Evolutionary conservation across 2,797 vertebrate genomes (phyloP).

Genomic region (Myotis planiceps): DNA sequence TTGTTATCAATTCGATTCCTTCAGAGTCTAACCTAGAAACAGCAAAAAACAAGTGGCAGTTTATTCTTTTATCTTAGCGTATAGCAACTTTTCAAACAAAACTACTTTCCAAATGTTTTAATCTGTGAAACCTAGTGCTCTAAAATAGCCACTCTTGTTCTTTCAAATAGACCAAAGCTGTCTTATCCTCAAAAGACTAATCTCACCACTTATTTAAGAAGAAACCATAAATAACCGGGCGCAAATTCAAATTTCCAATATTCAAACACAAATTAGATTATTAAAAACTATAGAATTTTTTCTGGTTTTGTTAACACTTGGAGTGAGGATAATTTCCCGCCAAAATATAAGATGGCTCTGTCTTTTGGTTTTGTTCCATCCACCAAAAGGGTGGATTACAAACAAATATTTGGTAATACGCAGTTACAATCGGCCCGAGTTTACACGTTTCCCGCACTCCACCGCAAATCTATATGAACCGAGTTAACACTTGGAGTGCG

Average conservation of each 20-base stretch:
- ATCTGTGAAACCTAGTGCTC: slow-evolving; percentile 3
- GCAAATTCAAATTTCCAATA: slow-evolving; percentile 39
- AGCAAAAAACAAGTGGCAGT: slow-evolving; percentile 41
- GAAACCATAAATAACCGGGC: neutral
- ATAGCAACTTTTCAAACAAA: slow-evolving; percentile 32
- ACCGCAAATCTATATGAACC: too few relatives aligned
- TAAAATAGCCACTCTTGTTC: neutral
- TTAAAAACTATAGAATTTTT: neutral
- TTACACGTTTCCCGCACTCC: too few relatives aligned
- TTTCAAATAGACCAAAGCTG: slow-evolving; percentile 21
- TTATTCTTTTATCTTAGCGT: slow-evolving; percentile 52
- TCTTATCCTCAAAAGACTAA: slow-evolving; percentile 38
- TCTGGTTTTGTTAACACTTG: too few relatives aligned
- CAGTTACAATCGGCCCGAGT: too few relatives aligned
- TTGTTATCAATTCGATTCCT: slow-evolving; percentile 96
- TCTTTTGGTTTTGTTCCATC: too few relatives aligned
- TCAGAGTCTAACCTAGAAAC: slow-evolving; percentile 94
- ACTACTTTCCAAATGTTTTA: slow-evolving; percentile 21
- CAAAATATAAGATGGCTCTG: too few relatives aligned
- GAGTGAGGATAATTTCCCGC: too few relatives aligned
- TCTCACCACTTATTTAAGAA: slow-evolving; percentile 18
- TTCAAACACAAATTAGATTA: slow-evolving; percentile 6
- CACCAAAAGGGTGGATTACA: too few relatives aligned
- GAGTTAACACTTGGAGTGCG: too few relatives aligned
- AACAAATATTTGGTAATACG: too few relatives aligned